phyloP scores from a whole-genome alignment of 1,140 invertebrate species.

The Arctopsyche grandis region DNA sequence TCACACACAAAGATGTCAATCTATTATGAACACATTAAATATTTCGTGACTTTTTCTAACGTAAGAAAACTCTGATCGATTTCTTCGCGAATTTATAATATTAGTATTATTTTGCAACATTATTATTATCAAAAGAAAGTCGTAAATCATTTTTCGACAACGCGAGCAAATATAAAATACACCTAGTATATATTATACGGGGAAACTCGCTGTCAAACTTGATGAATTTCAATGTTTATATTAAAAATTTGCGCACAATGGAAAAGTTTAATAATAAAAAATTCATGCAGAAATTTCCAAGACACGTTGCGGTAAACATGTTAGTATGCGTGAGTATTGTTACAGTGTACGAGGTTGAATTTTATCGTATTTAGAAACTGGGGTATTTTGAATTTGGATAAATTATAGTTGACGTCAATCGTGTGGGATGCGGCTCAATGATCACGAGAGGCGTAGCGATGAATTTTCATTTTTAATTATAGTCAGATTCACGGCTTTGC shows the following conservation, averaged over 20 bases:
- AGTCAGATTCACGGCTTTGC: no score
- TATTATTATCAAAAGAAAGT: background rate
- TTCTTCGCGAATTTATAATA: background rate
- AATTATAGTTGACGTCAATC: background rate
- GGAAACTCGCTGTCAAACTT: background rate
- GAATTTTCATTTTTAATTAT: no score
- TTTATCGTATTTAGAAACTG: background rate
- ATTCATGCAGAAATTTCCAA: no score
- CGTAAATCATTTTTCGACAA: constrained; percentile 13
- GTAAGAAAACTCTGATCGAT: background rate
- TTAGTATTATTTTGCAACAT: background rate
- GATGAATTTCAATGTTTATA: constrained; percentile 18
- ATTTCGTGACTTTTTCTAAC: no score
- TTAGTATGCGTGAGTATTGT: no score
- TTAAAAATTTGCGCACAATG: background rate
- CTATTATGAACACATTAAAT: no score
- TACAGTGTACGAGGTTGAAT: background rate
- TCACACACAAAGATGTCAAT: no score
- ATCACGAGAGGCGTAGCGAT: no score
- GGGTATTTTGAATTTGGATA: background rate
- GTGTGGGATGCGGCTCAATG: no score
- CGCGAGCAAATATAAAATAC: background rate
- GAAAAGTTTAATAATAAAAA: no score
- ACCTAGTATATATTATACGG: no score
- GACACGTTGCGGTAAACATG: no score